phyloP scores from a whole-genome alignment of 2,113 vertebrate genomes.

The Paramisgurnus dabryanus region DNA sequence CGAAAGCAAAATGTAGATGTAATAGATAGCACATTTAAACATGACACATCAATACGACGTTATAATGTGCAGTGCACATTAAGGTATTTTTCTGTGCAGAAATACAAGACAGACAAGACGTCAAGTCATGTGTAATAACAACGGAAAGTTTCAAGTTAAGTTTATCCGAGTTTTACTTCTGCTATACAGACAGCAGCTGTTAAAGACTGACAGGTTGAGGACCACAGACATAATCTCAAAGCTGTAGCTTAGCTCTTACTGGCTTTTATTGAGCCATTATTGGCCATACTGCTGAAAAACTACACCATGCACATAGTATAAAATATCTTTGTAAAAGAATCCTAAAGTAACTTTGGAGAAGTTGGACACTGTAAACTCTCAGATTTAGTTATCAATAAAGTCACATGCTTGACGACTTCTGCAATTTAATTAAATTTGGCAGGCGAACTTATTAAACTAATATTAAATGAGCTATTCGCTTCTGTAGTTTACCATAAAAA shows the following conservation, averaged over 20 bases:
- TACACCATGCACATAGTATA: background rate
- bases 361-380: background rate
- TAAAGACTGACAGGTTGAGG: slow-evolving; percentile 10
- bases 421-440: too few relatives aligned
- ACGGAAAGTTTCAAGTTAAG: background rate
- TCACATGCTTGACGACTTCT: too few relatives aligned
- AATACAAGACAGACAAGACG: background rate
- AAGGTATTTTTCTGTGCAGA: background rate
- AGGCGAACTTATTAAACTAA: too few relatives aligned
- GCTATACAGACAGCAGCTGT: slow-evolving; percentile 9
- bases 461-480: too few relatives aligned
- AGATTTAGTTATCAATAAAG: background rate
- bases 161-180: slow-evolving; percentile 6
- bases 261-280: background rate
- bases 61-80: background rate
- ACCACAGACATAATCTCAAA: slow-evolving; percentile 1
- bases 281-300: background rate
- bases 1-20: too few relatives aligned
- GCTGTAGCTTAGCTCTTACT: too few relatives aligned
- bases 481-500: too few relatives aligned
- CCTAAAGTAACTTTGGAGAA: too few relatives aligned
- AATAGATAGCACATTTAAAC: too few relatives aligned
- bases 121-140: background rate
- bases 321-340: too few relatives aligned
- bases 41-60: background rate